Percentiles rank a stretch among this genome's conserved stretches.
These are phyloP conservation scores for Temnothorax rugatulus DNA, from an alignment of 2,888 invertebrate species.

Conservation along the genomic window DNA sequence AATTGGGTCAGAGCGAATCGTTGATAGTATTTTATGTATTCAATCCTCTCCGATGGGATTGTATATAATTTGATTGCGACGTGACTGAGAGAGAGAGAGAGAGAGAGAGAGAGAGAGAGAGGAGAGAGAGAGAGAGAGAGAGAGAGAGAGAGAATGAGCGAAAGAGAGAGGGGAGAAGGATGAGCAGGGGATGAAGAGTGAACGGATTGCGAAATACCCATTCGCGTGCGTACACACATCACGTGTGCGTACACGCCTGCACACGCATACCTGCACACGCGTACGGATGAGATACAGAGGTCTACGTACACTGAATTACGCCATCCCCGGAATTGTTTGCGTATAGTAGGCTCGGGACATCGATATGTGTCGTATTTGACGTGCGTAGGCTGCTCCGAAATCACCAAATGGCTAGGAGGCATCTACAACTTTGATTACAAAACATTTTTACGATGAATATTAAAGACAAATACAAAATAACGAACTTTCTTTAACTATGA, in stretches of 20 bases:
- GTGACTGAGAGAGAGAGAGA: slow-evolving; percentile 15
- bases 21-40: slow-evolving; percentile 58
- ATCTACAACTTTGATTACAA: not conserved
- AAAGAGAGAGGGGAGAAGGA: not conserved
- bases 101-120: not conserved
- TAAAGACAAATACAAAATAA: not conserved
- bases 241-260: slow-evolving; percentile 42
- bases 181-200: slow-evolving; percentile 46
- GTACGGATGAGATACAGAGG: slow-evolving; percentile 32
- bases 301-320: slow-evolving; percentile 55
- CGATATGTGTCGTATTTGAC: slow-evolving; percentile 65
- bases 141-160: slow-evolving; percentile 14
- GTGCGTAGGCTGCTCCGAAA: slow-evolving; percentile 31
- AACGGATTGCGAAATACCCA: slow-evolving; percentile 33
- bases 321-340: slow-evolving; percentile 61
- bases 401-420: not conserved
- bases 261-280: slow-evolving; percentile 26
- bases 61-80: slow-evolving; percentile 77
- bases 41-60: slow-evolving; percentile 49
- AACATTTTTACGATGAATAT: not conserved
- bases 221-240: slow-evolving; percentile 47
- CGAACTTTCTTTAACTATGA: not conserved
- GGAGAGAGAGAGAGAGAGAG: slow-evolving; percentile 42
- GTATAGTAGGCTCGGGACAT: slow-evolving; percentile 47
- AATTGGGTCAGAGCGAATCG: slow-evolving; percentile 42